A percentile compares a stretch with the other conserved stretches of the same genome.
phyloP scores from a whole-genome alignment of 2,113 vertebrate species.

The Hymenochirus boettgeri region DNA sequence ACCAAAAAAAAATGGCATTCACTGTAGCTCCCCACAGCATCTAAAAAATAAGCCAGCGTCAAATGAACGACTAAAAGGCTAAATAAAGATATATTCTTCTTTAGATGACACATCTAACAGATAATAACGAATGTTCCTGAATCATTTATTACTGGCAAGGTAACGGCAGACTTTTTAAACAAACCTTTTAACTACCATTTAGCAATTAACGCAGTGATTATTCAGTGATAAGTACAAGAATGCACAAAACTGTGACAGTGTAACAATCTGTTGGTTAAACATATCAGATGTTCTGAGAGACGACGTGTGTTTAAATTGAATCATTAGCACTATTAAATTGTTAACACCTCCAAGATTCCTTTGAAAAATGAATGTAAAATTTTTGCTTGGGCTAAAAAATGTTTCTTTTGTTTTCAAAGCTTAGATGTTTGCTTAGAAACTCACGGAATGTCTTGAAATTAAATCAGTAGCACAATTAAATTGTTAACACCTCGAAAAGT shows the following conservation, averaged over 20 bases:
- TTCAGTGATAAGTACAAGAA: constrained; percentile 27
- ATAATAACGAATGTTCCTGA: not conserved
- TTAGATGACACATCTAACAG: too few species aligned
- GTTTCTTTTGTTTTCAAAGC: not conserved
- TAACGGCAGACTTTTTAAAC: not conserved
- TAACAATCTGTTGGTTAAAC: constrained; percentile 25
- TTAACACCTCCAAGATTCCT: not conserved
- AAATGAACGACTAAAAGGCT: too few species aligned
- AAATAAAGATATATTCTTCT: too few species aligned
- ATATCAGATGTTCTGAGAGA: constrained; percentile 17
- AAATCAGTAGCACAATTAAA: too few species aligned
- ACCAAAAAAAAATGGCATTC: too few species aligned
- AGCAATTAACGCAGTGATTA: constrained; percentile 15
- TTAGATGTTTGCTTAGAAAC: too few species aligned
- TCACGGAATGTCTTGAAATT: too few species aligned
- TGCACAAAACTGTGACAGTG: constrained; percentile 4
- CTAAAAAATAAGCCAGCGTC: too few species aligned
- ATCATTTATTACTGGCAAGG: not conserved
- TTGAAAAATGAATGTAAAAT: not conserved
- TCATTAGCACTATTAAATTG: constrained; percentile 27
- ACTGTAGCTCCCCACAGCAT: too few species aligned
- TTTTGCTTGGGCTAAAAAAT: not conserved
- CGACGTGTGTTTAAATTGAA: constrained; percentile 16
- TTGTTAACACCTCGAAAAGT: too few species aligned
- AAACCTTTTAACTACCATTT: constrained; percentile 1